Conservation (phyloP, 30 jellyfish, hydroid and myxozoan genomes). For the Cassiopea xamachana region DNA sequence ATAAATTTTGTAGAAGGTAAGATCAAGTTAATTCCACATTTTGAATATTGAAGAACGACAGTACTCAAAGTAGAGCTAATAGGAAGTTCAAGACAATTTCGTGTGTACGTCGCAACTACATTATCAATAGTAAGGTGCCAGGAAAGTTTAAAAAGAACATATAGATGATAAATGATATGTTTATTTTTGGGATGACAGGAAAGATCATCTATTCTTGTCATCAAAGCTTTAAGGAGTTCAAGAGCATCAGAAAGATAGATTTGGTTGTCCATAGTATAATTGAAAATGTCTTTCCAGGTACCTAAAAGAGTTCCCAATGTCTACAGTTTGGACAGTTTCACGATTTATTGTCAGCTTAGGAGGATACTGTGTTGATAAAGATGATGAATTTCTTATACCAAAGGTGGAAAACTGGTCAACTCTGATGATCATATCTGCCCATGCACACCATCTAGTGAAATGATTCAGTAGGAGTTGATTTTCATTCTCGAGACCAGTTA, state of each 20-base stretch:
- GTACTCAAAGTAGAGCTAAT: background rate
- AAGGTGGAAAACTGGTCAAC: background rate
- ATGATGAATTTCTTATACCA: background rate
- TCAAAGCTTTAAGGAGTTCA: background rate
- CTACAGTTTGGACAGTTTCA: background rate
- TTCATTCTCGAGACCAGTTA: background rate
- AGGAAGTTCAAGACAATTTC: background rate
- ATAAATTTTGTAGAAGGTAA: background rate
- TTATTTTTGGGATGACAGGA: background rate
- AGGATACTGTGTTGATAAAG: background rate
- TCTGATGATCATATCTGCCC: background rate
- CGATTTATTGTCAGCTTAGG: background rate
- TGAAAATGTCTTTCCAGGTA: too few species aligned
- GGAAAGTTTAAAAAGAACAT: background rate
- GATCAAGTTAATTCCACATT: background rate
- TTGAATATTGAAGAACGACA: background rate
- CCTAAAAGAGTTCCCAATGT: background rate
- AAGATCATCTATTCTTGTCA: background rate
- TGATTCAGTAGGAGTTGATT: background rate
- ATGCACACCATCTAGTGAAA: background rate
- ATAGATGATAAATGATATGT: background rate
- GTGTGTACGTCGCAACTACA: background rate
- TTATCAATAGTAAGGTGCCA: background rate
- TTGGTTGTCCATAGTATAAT: background rate
- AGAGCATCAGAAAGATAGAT: background rate